Evolutionary conservation across 2,113 vertebrate genomes (phyloP).

Genomic region (Ornithorhynchus anatinus): DNA sequence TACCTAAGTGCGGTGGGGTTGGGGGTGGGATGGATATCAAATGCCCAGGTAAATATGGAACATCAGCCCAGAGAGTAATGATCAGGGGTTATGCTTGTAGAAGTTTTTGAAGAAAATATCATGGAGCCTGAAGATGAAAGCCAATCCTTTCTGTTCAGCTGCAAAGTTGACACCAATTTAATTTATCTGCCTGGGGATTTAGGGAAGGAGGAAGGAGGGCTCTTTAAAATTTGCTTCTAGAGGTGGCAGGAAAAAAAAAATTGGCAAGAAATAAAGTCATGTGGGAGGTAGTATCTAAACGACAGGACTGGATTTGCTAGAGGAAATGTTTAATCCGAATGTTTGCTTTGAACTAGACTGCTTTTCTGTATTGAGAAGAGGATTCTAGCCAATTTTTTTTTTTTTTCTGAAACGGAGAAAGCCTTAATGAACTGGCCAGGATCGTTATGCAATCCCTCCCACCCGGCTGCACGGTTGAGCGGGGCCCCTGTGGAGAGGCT

Average conservation of each 20-base stretch:
- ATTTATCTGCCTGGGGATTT: too few species aligned
- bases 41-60: too few species aligned
- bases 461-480: neutral
- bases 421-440: too few species aligned
- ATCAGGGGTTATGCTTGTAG: too few species aligned
- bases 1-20: too few species aligned
- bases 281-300: conserved; percentile 30
- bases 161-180: too few species aligned
- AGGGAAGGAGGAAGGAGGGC: neutral
- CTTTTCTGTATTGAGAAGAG: conserved; percentile 16
- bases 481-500: neutral
- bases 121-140: too few species aligned
- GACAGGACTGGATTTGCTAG: conserved; percentile 4
- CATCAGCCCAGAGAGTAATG: too few species aligned
- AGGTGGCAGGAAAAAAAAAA: neutral
- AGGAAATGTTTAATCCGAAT: conserved; percentile 29
- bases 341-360: conserved; percentile 16
- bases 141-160: too few species aligned
- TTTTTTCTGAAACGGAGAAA: neutral
- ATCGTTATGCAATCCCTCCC: too few species aligned
- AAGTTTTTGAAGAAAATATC: too few species aligned
- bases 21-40: too few species aligned
- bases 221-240: neutral
- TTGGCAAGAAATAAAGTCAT: neutral
- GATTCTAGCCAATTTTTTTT: conserved; percentile 18